Base-by-base conservation (phyloP, 1,140 invertebrate genomes). In the Goniozus legneri region DNA sequence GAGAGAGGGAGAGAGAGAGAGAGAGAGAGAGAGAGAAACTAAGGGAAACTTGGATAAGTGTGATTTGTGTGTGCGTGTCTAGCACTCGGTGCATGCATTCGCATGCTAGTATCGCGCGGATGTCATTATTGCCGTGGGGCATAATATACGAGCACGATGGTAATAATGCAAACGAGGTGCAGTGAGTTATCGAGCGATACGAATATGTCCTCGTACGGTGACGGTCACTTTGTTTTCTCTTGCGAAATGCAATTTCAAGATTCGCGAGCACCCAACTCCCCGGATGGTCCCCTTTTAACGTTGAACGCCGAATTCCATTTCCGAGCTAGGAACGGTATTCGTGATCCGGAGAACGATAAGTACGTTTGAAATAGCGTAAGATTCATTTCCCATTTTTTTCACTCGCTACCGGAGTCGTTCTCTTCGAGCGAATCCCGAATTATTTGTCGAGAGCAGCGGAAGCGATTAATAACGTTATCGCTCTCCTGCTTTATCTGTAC, bases 281-380 rank as follows among this genome's bases (percentile, higher is more conserved):
- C n/a, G n/a, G n/a, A n/a, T 27, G 4, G 4, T 4, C 24, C 24
- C 10, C 24, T 10, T 27, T 27, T 27, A 27, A 27, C 24, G 10
- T 44, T 34, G 15, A 15, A 35, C 24, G 42, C 18, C 33, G 32
- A 34, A 20, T 21, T 10, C n/a, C n/a, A n/a, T n/a, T n/a, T n/a
- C n/a, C n/a, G n/a, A n/a, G n/a, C n/a, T n/a, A n/a, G n/a, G n/a
- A n/a, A n/a, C n/a, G n/a, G n/a, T n/a, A n/a, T n/a, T n/a, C n/a
- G n/a, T n/a, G n/a, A n/a, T n/a, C n/a, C n/a, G n/a, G n/a, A n/a
- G n/a, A n/a, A n/a, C n/a, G n/a, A n/a, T n/a, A n/a, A n/a, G n/a
- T n/a, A n/a, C n/a, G n/a, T n/a, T n/a, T n/a, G n/a, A n/a, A n/a
- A n/a, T n/a, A n/a, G n/a, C n/a, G n/a, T n/a, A n/a, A n/a, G n/a